A percentile compares a stretch with the other conserved stretches of the same genome.
Evolutionary conservation across 1,140 invertebrate species (phyloP).

Genomic region (Panagrolaimus sp.): DNA sequence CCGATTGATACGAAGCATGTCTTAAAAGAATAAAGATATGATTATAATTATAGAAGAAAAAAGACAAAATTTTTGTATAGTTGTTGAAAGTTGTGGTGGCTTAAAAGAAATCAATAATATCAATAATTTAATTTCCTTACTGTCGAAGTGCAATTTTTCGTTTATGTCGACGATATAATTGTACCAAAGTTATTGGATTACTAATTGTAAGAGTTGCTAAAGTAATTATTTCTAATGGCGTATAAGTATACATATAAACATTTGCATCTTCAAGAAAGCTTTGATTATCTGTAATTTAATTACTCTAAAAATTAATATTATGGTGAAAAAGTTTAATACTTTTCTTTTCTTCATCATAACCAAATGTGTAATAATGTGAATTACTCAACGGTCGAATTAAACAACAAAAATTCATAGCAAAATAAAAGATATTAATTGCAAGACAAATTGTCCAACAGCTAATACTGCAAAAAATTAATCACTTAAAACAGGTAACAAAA

Average conservation of each 20-base stretch:
- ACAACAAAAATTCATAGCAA: conserved; percentile 48
- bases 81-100: background rate
- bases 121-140: conserved; percentile 31
- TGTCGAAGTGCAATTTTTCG: conserved; percentile 55
- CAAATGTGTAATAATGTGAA: conserved; percentile 54
- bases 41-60: too few species aligned
- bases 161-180: conserved; percentile 54
- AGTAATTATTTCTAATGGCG: conserved; percentile 50
- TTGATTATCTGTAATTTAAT: conserved; percentile 1
- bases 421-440: conserved; percentile 44
- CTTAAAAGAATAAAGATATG: conserved; percentile 20
- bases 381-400: conserved; percentile 46
- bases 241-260: conserved; percentile 52
- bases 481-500: too few species aligned
- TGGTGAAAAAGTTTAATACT: background rate
- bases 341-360: conserved; percentile 42
- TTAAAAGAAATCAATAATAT: background rate
- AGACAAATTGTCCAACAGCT: conserved; percentile 49
- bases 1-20: conserved; percentile 14
- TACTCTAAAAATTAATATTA: too few species aligned
- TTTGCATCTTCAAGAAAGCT: conserved; percentile 20
- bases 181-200: conserved; percentile 53
- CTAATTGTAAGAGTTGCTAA: conserved; percentile 48
- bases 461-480: conserved; percentile 32
- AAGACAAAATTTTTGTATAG: too few species aligned